phyloP scores from a whole-genome alignment of 2,797 vertebrate species.

The Vultur gryphus region DNA sequence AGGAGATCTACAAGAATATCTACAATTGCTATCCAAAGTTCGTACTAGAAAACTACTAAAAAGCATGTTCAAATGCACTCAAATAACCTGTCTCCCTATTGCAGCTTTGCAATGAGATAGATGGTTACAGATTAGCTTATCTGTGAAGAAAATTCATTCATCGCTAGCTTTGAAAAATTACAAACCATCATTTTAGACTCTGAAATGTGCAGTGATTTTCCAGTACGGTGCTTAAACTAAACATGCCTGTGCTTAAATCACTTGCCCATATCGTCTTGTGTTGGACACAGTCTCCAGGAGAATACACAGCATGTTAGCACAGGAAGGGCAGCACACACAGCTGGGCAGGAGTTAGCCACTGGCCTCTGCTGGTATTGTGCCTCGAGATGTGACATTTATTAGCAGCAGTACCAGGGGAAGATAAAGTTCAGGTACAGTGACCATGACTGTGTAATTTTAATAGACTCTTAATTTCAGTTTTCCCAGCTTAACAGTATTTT shows the following conservation, averaged over 20 bases:
- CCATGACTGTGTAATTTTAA: not conserved
- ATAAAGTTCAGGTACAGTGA: not conserved
- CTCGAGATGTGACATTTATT: not conserved
- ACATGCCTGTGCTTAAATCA: not conserved
- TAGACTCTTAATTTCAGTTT: not conserved
- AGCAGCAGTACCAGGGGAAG: not conserved
- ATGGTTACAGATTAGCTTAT: not conserved
- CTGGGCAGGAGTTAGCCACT: not conserved
- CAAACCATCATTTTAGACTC: not conserved
- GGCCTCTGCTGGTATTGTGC: not conserved
- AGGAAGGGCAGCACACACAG: too few species aligned
- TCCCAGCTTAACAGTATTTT: not conserved
- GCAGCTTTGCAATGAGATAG: not conserved
- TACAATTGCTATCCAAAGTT: not conserved
- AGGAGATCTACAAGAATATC: not conserved
- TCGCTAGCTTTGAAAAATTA: not conserved
- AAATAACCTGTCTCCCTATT: not conserved
- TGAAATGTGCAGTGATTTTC: not conserved
- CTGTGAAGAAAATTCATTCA: not conserved
- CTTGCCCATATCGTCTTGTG: not conserved
- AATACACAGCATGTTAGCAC: rapidly evolving
- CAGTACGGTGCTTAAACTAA: not conserved
- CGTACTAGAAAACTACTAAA: not conserved
- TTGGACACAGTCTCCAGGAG: not conserved
- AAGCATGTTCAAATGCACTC: not conserved